A percentile compares a stretch with the other conserved stretches of the same genome.
Evolutionary conservation across 2,797 vertebrate species (phyloP).

Genomic region (Threskiornis aethiopicus): DNA sequence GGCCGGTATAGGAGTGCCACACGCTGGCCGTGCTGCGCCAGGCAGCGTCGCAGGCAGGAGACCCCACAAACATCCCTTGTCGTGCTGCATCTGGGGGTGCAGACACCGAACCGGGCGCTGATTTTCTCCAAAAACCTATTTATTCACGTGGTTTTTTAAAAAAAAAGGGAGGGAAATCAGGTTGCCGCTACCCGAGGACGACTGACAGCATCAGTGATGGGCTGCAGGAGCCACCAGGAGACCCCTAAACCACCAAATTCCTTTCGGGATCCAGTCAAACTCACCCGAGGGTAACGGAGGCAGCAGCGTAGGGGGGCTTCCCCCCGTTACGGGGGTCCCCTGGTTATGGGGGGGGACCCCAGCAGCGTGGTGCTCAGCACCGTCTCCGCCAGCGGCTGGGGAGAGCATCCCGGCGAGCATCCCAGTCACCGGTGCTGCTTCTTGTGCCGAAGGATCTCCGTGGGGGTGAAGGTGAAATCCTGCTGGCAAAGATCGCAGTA

Average conservation of each 20-base stretch:
- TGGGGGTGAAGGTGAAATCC: conserved; percentile 86
- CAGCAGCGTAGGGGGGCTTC: accelerated
- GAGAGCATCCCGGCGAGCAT: too few species aligned
- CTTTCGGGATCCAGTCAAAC: not conserved
- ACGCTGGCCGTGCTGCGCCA: not conserved
- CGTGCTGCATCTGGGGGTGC: too few species aligned
- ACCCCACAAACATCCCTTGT: not conserved
- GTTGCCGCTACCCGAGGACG: not conserved
- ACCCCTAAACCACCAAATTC: not conserved
- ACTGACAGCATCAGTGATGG: accelerated
- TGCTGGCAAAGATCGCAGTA: conserved; percentile 82
- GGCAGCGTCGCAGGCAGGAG: not conserved
- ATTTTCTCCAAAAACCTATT: not conserved
- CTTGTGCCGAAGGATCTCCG: conserved; percentile 89
- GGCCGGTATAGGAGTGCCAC: not conserved
- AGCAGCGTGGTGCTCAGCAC: not conserved
- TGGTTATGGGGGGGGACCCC: accelerated
- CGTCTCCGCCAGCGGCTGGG: not conserved
- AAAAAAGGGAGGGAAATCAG: not conserved
- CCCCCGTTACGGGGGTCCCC: not conserved
- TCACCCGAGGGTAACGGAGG: not conserved
- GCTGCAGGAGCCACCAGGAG: not conserved
- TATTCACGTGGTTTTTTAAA: not conserved
- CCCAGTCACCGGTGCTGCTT: conserved; percentile 73
- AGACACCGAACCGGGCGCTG: accelerated